A percentile compares a stretch with the other conserved stretches of the same genome.
These are phyloP conservation scores for Pollenia griseotomentosa DNA, from an alignment of 2,888 invertebrate genomes.

Conservation along the genomic window DNA sequence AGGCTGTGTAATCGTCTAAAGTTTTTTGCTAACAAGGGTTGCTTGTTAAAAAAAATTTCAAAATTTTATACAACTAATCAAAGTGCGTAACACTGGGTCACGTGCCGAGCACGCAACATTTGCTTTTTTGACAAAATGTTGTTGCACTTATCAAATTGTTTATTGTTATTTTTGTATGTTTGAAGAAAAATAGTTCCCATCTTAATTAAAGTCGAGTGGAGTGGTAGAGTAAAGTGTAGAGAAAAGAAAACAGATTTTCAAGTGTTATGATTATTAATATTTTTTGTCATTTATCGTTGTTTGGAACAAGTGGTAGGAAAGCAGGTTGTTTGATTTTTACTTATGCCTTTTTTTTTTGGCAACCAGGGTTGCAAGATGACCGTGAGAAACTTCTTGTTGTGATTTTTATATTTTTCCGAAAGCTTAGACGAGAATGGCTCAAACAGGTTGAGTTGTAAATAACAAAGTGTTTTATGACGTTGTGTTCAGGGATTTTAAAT, in stretches of 20 bases:
- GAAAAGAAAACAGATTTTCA: slow-evolving; percentile 70
- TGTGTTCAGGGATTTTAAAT: slow-evolving; percentile 57
- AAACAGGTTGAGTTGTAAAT: slow-evolving; percentile 29
- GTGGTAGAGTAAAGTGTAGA: slow-evolving; percentile 11
- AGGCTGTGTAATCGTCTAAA: slow-evolving; percentile 41
- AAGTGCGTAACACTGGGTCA: slow-evolving; percentile 78
- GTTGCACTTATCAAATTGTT: slow-evolving; percentile 66
- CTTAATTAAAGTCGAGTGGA: slow-evolving; percentile 56
- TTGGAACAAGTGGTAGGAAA: slow-evolving; percentile 53
- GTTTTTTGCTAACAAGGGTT: slow-evolving; percentile 63
- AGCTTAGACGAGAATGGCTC: background rate
- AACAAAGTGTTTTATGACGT: slow-evolving; percentile 42
- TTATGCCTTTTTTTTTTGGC: background rate
- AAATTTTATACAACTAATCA: slow-evolving; percentile 78
- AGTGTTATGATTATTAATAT: slow-evolving; percentile 73
- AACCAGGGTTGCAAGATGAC: slow-evolving; percentile 53
- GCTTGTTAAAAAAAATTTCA: background rate
- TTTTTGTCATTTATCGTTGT: slow-evolving; percentile 54
- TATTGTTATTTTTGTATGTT: slow-evolving; percentile 58
- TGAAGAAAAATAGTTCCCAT: slow-evolving; percentile 60
- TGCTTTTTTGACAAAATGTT: slow-evolving; percentile 60
- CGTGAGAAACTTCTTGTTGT: slow-evolving; percentile 65
- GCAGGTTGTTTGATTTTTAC: slow-evolving; percentile 60
- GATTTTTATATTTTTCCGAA: slow-evolving; percentile 45
- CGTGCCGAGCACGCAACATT: slow-evolving; percentile 77